phyloP scores from a whole-genome alignment of 2,888 invertebrate species.

The Trichogramma dendrolimi region DNA sequence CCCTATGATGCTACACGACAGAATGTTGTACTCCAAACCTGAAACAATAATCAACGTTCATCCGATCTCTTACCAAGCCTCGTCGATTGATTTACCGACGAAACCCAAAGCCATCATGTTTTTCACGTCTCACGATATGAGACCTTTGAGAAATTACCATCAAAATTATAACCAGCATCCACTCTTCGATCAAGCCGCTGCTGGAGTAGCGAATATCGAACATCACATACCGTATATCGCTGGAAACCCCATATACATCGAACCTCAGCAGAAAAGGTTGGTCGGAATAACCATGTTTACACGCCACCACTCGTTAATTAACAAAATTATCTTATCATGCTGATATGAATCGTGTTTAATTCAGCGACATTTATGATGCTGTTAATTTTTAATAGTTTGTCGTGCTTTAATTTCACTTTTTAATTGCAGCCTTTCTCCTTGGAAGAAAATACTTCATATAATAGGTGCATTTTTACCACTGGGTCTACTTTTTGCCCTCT shows the following conservation, averaged over 20 bases:
- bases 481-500: constrained; percentile 66
- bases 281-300: too few species aligned
- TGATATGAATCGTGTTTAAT: too few species aligned
- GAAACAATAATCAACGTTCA: constrained; percentile 28
- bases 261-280: constrained; percentile 12
- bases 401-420: background rate
- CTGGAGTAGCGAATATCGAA: background rate
- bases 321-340: background rate
- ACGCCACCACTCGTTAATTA: background rate
- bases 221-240: too few species aligned
- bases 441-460: constrained; percentile 63
- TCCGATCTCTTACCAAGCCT: constrained; percentile 20
- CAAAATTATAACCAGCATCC: constrained; percentile 38
- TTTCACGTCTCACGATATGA: constrained; percentile 28
- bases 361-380: too few species aligned
- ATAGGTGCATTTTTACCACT: constrained; percentile 68
- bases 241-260: background rate
- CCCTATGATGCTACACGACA: background rate
- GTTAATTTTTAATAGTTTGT: too few species aligned
- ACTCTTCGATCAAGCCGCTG: background rate
- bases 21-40: constrained; percentile 26
- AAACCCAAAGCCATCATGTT: constrained; percentile 30
- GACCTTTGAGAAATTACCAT: constrained; percentile 38
- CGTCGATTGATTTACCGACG: background rate
- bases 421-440: constrained; percentile 51